phyloP scores from a whole-genome alignment of 2,888 invertebrate species.

The Pammene aurita region DNA sequence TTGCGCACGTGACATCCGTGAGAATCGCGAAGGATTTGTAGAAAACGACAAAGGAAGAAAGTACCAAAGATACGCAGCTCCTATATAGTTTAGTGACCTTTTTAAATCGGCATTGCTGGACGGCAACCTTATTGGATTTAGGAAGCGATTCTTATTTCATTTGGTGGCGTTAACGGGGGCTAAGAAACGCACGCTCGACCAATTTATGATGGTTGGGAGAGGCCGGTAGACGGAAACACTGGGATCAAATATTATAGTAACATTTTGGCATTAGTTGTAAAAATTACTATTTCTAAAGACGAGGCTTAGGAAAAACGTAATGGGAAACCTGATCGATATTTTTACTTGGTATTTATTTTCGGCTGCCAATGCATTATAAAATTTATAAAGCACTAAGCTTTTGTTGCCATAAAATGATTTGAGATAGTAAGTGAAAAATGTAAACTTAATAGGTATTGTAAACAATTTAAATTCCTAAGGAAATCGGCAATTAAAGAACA shows the following conservation, averaged over 20 bases:
- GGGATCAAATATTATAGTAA: too few species aligned
- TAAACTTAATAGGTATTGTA: too few species aligned
- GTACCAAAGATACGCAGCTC: not conserved
- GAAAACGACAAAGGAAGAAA: constrained; percentile 7
- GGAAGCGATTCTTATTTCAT: constrained; percentile 58
- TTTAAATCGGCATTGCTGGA: constrained; percentile 3
- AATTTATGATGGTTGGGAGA: too few species aligned
- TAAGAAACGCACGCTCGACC: too few species aligned
- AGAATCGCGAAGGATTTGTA: constrained; percentile 56
- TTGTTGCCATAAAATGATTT: too few species aligned
- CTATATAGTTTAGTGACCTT: not conserved
- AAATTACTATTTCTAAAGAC: too few species aligned
- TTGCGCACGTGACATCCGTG: constrained; percentile 54
- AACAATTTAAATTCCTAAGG: not conserved
- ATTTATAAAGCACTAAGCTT: too few species aligned
- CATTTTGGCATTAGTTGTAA: too few species aligned
- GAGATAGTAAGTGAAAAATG: too few species aligned
- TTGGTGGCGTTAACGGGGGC: constrained; percentile 54
- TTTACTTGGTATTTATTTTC: constrained; percentile 51
- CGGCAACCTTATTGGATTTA: constrained; percentile 55
- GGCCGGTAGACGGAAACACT: too few species aligned
- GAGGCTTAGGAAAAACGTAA: constrained; percentile 50
- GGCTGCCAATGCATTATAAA: constrained; percentile 28
- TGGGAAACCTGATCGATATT: constrained; percentile 63
- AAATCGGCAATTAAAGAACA: constrained; percentile 26